Evolutionary conservation across 2,797 vertebrate species (phyloP).

Genomic region (Cephalopachus bancanus): DNA sequence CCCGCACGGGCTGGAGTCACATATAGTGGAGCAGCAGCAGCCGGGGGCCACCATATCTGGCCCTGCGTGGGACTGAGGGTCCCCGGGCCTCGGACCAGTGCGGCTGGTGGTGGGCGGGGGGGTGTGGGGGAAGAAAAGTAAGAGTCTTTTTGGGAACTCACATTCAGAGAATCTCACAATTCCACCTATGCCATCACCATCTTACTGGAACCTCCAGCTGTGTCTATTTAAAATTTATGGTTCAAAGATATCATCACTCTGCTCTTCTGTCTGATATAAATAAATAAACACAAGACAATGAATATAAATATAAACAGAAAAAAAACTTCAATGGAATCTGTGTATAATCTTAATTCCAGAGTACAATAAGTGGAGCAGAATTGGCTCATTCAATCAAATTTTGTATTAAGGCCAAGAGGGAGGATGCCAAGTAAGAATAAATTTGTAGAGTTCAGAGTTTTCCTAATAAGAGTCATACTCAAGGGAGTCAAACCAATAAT

Average conservation of each 20-base stretch:
- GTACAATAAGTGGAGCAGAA: background rate
- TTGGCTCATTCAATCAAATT: background rate
- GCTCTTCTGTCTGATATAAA: background rate
- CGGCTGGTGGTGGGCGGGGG: no score
- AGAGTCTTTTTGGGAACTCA: no score
- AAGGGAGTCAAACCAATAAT: background rate
- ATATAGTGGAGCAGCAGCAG: no score
- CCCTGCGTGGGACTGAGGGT: no score
- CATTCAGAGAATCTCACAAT: no score
- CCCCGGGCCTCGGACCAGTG: no score
- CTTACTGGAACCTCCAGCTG: background rate
- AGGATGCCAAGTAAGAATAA: background rate
- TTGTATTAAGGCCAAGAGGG: background rate
- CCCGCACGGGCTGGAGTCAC: no score
- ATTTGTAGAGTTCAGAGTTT: background rate
- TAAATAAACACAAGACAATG: background rate
- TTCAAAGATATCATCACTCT: background rate
- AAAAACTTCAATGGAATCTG: background rate
- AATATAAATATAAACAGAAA: background rate
- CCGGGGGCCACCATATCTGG: no score
- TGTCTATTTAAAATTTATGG: slow-evolving; percentile 2
- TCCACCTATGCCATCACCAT: no score
- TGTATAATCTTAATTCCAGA: background rate
- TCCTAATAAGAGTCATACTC: background rate
- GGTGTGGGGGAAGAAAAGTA: no score